These are phyloP conservation scores for Leucozona laternaria DNA, from an alignment of 2,888 invertebrate species.

Conservation along the genomic window DNA sequence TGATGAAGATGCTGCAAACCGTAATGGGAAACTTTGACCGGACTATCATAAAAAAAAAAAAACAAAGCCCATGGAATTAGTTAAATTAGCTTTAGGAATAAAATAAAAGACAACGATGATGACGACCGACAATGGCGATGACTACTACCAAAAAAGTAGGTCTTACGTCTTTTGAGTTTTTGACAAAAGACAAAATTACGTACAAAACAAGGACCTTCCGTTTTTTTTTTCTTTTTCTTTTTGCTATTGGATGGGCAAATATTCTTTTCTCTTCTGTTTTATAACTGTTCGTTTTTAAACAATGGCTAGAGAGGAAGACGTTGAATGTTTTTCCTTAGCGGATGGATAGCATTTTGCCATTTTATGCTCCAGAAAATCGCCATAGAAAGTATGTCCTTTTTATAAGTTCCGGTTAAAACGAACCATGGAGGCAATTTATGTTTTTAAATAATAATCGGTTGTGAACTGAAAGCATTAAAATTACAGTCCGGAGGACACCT, in stretches of 20 bases:
- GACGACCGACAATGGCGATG: background rate
- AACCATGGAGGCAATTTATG: slow-evolving; percentile 46
- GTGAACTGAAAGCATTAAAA: slow-evolving; percentile 25
- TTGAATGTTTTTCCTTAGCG: slow-evolving; percentile 42
- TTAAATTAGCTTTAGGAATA: slow-evolving; percentile 45
- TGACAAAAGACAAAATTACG: background rate
- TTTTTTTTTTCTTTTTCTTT: slow-evolving; percentile 27
- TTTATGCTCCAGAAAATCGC: slow-evolving; percentile 72
- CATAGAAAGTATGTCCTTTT: slow-evolving; percentile 58
- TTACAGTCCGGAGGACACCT: slow-evolving; percentile 25
- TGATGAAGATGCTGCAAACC: slow-evolving; percentile 69
- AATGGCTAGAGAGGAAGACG: slow-evolving; percentile 44
- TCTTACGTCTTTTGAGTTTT: slow-evolving; percentile 27
- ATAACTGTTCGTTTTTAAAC: slow-evolving; percentile 45
- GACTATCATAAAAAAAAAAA: slow-evolving; percentile 56
- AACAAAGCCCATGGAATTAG: slow-evolving; percentile 46
- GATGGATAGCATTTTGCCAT: slow-evolving; percentile 66
- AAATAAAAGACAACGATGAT: background rate
- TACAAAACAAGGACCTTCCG: slow-evolving; percentile 46
- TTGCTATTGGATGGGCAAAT: slow-evolving; percentile 1
- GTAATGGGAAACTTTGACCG: slow-evolving; percentile 65
- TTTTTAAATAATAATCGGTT: slow-evolving; percentile 32
- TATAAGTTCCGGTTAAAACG: slow-evolving; percentile 44
- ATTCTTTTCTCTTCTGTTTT: slow-evolving; percentile 34
- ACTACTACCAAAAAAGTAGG: slow-evolving; percentile 31